Base-by-base conservation (phyloP, 2,888 invertebrate species). In the Rhagophthalmus giganteus region DNA sequence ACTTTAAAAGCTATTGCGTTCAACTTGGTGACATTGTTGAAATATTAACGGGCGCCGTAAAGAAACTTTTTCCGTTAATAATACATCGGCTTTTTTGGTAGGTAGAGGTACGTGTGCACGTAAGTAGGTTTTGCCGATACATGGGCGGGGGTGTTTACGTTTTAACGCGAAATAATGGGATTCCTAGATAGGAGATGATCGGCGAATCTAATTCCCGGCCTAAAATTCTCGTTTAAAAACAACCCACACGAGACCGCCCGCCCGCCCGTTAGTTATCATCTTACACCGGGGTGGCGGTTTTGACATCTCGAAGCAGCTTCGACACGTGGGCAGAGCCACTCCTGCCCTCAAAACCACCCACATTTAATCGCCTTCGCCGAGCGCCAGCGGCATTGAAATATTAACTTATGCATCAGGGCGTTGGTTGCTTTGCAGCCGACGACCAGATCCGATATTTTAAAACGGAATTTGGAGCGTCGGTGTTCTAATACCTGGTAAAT, bases 341-440 rank as follows among this genome's bases (percentile, higher is more conserved):
- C 50, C 53, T 52, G 45, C 45, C 49, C 56, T 54, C 49, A 53
- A 55, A 58, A 53, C 54, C 56, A 59, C 59, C 59, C 59, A 59
- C 59, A 58, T 56, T 56, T 57, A 52, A 51, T 51, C 51, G 45
- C 45, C 51, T 51, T 46, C 51, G 45, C 39, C 40, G 45, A 51
- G 45, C 51, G 51, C 45, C 45, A 13, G 39, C 59, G 57, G 58
- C 57, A 58, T 58, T 61, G 59, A 61, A 60, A 61, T 61, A 61
- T 60, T 61, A 61, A 61, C 57, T 60, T 60, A 61, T 61, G 58
- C 58, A n/a, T n/a, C n/a, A 49, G 54, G 58, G 58, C 58, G 58
- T 58, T 53, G 55, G 58, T 54, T 54, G 54, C 54, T 50, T 51
- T 47, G 47, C 47, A 47, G 31, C 39, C 33, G 37, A 39, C 31